Percentiles rank a stretch among this genome's conserved stretches.
Conservation (phyloP, 1,140 invertebrate species). For the Notospermus geniculatus region DNA sequence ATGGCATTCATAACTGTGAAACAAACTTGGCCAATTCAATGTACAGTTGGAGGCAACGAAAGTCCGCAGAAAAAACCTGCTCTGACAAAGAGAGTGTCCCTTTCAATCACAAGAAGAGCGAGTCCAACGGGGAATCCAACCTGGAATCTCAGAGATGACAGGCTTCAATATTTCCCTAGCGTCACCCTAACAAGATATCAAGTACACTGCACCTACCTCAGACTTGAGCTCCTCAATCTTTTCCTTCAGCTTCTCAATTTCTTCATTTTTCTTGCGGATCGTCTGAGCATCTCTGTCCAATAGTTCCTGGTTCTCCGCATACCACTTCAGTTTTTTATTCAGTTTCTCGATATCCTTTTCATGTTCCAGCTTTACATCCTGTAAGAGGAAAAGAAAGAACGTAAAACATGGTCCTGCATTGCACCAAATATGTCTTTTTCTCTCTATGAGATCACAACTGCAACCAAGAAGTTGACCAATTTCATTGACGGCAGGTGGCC, state of each 20-base stretch:
- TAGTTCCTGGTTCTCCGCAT: slow-evolving; percentile 51
- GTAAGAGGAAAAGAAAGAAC: slow-evolving; percentile 15
- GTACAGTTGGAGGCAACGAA: too few species aligned
- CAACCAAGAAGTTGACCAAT: too few species aligned
- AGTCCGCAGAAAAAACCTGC: background rate
- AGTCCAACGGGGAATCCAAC: too few species aligned
- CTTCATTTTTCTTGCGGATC: slow-evolving; percentile 39
- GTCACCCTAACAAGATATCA: background rate
- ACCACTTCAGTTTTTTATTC: slow-evolving; percentile 48
- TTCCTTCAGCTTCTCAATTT: slow-evolving; percentile 42
- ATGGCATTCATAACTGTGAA: too few species aligned
- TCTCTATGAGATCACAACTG: too few species aligned
- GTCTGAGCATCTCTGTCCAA: slow-evolving; percentile 40
- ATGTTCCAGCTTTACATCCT: slow-evolving; percentile 39
- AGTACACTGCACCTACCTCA: slow-evolving; percentile 31
- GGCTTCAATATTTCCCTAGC: too few species aligned
- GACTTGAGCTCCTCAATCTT: slow-evolving; percentile 44
- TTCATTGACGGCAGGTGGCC: too few species aligned
- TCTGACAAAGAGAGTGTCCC: slow-evolving; percentile 1
- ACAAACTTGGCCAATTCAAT: too few species aligned
- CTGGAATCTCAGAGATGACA: too few species aligned
- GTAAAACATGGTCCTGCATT: too few species aligned
- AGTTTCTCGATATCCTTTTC: slow-evolving; percentile 41
- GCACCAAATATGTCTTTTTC: too few species aligned
- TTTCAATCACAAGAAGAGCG: too few species aligned